These are phyloP conservation scores for Chrosomus eos DNA, from an alignment of 2,797 vertebrate genomes.

Conservation along the genomic window DNA sequence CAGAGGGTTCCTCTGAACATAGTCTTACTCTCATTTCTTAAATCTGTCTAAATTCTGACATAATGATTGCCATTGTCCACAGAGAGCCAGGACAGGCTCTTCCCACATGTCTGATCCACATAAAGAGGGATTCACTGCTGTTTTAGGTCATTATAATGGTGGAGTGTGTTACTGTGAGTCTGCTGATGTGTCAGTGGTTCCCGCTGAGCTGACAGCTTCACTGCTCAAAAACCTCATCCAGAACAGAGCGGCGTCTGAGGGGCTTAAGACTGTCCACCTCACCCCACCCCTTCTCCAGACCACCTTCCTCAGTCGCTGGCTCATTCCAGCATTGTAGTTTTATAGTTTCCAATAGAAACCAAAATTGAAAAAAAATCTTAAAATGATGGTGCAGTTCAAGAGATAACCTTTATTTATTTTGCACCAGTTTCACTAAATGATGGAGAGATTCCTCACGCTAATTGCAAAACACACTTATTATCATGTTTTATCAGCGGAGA, in stretches of 20 bases:
- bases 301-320: not conserved
- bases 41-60: not conserved
- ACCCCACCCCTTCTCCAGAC: not conserved
- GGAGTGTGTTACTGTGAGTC: conserved; percentile 25
- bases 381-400: not conserved
- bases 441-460: not conserved
- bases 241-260: conserved; percentile 41
- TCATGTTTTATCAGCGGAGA: not conserved
- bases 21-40: not conserved
- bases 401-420: too few species aligned
- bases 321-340: not conserved
- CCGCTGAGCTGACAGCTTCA: conserved; percentile 48
- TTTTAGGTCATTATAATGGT: conserved; percentile 7
- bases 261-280: conserved; percentile 21
- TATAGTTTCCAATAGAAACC: not conserved
- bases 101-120: not conserved
- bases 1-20: not conserved
- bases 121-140: not conserved
- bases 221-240: conserved; percentile 44
- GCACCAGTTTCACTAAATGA: not conserved
- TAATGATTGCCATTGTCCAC: not conserved
- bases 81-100: not conserved
- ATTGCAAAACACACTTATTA: not conserved
- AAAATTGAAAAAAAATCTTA: not conserved
- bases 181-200: conserved; percentile 28